These are phyloP conservation scores for chimpanzee (Pan troglodytes) DNA, from an alignment of 2,113 vertebrate genomes.

Conservation along the genomic window NHGRI_mPanTro3-v2.1_pri NC_072417.2:91460501-91461000, in stretches of 20 bases:
- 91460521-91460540: not conserved
- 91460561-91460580: not conserved
- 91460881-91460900: constrained; percentile 87
- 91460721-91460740: not conserved
- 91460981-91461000: constrained; percentile 85
- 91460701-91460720: fast-evolving
- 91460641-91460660: not conserved
- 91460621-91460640: not conserved
- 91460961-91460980: constrained; percentile 81
- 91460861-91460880: constrained; percentile 89
- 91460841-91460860: not conserved
- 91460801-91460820: not conserved
- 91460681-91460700: fast-evolving
- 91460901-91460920: constrained; percentile 87
- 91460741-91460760: not conserved
- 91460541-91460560: not conserved
- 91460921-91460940: constrained; percentile 80
- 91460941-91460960: constrained; percentile 83
- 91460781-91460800: too few relatives aligned
- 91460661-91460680: fast-evolving
- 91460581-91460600: not conserved
- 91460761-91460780: not conserved
- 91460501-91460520: not conserved
- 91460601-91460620: not conserved
- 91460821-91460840: constrained; percentile 81